Conservation (phyloP, 2,797 vertebrate genomes). For the Neostethus bicornis region DNA sequence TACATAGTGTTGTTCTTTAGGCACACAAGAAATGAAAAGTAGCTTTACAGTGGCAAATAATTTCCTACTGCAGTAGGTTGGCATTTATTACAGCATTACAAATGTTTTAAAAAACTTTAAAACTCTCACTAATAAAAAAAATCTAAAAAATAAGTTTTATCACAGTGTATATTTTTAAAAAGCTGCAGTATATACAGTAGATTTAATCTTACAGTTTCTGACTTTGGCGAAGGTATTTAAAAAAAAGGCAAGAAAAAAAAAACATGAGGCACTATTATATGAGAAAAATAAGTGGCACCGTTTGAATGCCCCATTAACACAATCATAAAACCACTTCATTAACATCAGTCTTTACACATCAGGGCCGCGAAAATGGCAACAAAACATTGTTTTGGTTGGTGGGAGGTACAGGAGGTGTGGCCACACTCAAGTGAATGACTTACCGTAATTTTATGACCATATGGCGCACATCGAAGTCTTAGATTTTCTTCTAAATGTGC, state of each 20-base stretch:
- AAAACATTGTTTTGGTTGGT: neutral
- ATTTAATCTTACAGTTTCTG: slow-evolving; percentile 35
- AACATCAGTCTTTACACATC: slow-evolving; percentile 3
- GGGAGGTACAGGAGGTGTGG: slow-evolving; percentile 4
- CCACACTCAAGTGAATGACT: neutral
- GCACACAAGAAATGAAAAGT: slow-evolving; percentile 35
- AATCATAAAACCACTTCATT: slow-evolving; percentile 26
- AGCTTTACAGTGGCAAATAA: slow-evolving; percentile 34
- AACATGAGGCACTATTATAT: slow-evolving; percentile 35
- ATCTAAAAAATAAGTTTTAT: slow-evolving; percentile 40
- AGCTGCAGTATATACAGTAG: slow-evolving; percentile 43
- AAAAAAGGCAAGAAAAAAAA: slow-evolving; percentile 28
- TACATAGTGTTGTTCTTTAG: slow-evolving; percentile 43
- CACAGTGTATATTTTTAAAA: slow-evolving; percentile 38
- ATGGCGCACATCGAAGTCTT: no score
- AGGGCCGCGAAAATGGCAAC: neutral
- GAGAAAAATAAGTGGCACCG: slow-evolving; percentile 14
- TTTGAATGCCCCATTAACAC: slow-evolving; percentile 6
- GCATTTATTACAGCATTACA: slow-evolving; percentile 64
- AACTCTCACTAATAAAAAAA: slow-evolving; percentile 58
- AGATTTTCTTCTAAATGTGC: no score
- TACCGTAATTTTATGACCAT: no score
- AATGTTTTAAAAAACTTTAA: slow-evolving; percentile 33
- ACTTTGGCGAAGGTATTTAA: slow-evolving; percentile 67
- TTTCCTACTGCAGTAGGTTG: slow-evolving; percentile 14